Percentiles rank a stretch among this genome's conserved stretches.
Conservation (phyloP, 2,888 invertebrate species). For the Hololepta plana region DNA sequence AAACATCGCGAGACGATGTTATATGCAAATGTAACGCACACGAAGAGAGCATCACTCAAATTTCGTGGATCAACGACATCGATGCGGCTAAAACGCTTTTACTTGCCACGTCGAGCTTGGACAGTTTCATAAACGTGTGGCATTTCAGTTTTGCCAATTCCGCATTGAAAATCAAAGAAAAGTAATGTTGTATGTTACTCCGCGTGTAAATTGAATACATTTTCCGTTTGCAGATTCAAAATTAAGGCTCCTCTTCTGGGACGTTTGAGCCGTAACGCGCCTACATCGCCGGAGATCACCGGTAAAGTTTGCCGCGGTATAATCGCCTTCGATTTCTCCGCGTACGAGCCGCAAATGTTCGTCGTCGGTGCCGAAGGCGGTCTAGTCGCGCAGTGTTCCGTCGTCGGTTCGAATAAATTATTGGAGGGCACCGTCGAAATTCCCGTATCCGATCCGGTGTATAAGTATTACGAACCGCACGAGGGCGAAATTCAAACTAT, state of each 20-base stretch:
- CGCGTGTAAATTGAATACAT: not conserved
- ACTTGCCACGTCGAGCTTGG: slow-evolving; percentile 20
- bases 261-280: slow-evolving; percentile 8
- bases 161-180: slow-evolving; percentile 13
- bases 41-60: slow-evolving; percentile 20
- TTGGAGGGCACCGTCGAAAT: slow-evolving; percentile 13
- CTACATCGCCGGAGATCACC: slow-evolving; percentile 10
- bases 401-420: slow-evolving; percentile 19
- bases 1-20: slow-evolving; percentile 17
- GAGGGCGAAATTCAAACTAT: slow-evolving; percentile 22
- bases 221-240: slow-evolving; percentile 16
- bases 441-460: slow-evolving; percentile 23
- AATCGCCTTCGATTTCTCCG: slow-evolving; percentile 25
- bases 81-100: slow-evolving; percentile 16
- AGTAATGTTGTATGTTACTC: slow-evolving; percentile 10
- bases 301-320: slow-evolving; percentile 19
- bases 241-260: slow-evolving; percentile 19
- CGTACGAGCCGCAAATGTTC: slow-evolving; percentile 21
- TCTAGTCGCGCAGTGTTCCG: slow-evolving; percentile 23
- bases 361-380: slow-evolving; percentile 27
- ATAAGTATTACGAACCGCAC: slow-evolving; percentile 23
- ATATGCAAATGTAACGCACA: slow-evolving; percentile 17
- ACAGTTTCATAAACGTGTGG: slow-evolving; percentile 22
- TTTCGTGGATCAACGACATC: slow-evolving; percentile 21
- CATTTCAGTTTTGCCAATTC: slow-evolving; percentile 13